phyloP scores from a whole-genome alignment of 2,797 vertebrate genomes.

The Scolopax rusticola region DNA sequence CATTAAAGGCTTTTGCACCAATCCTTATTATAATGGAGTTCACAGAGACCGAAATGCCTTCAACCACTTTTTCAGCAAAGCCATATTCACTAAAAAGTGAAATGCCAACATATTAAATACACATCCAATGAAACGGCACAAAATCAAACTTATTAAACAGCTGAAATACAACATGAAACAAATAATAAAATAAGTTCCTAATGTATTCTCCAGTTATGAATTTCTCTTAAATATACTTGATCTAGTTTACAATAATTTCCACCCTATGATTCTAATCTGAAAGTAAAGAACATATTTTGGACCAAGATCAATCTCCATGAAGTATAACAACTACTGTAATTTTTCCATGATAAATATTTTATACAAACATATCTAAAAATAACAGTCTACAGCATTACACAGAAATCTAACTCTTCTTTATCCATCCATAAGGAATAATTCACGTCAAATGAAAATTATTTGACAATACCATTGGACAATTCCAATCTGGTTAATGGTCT shows the following conservation, averaged over 20 bases:
- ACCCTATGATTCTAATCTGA: not conserved
- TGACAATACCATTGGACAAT: not conserved
- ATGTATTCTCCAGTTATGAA: not conserved
- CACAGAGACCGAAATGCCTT: constrained; percentile 96
- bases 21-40: constrained; percentile 97
- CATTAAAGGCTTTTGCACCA: constrained; percentile 98
- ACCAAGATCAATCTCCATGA: not conserved
- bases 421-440: not conserved
- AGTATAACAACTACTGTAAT: not conserved
- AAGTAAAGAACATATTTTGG: not conserved
- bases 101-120: constrained; percentile 56
- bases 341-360: not conserved
- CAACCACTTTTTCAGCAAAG: constrained; percentile 99
- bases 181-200: not conserved
- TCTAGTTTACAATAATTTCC: not conserved
- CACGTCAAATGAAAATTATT: not conserved
- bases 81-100: constrained; percentile 91
- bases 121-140: not conserved
- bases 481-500: not conserved
- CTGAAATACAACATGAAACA: not conserved
- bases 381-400: not conserved
- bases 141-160: not conserved
- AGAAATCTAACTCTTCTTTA: not conserved
- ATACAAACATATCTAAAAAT: not conserved
- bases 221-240: not conserved